phyloP scores from a whole-genome alignment of 2,113 vertebrate genomes.

The Hippocampus barbouri region DNA sequence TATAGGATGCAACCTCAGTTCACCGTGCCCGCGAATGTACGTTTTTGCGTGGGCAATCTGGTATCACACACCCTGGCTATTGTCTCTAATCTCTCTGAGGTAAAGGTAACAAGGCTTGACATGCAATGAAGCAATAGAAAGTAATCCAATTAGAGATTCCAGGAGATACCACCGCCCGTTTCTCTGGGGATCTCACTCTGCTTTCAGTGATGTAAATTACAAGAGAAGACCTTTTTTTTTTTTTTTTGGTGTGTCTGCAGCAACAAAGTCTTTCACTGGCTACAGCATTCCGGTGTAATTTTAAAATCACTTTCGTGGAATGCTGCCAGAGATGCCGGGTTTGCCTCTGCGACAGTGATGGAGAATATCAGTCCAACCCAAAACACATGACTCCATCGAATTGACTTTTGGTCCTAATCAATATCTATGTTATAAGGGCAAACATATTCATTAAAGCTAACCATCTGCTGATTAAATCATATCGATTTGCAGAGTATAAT shows the following conservation, averaged over 20 bases:
- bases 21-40: slow-evolving; percentile 30
- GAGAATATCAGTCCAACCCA: slow-evolving; percentile 40
- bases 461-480: slow-evolving; percentile 76
- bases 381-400: slow-evolving; percentile 60
- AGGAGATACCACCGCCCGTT: slow-evolving; percentile 63
- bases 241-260: slow-evolving; percentile 47
- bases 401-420: slow-evolving; percentile 68
- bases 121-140: slow-evolving; percentile 72
- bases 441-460: slow-evolving; percentile 74
- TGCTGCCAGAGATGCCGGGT: slow-evolving; percentile 27
- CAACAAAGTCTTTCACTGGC: slow-evolving; percentile 51
- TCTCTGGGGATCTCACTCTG: slow-evolving; percentile 64
- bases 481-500: slow-evolving; percentile 72
- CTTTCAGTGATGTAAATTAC: slow-evolving; percentile 69
- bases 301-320: slow-evolving; percentile 46
- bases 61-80: slow-evolving; percentile 53
- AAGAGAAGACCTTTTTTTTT: slow-evolving; percentile 63
- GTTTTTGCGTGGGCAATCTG: slow-evolving; percentile 28
- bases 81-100: slow-evolving; percentile 72
- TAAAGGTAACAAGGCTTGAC: slow-evolving; percentile 74
- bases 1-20: slow-evolving; percentile 49
- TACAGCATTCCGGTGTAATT: slow-evolving; percentile 30
- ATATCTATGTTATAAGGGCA: slow-evolving; percentile 68
- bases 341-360: slow-evolving; percentile 36
- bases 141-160: slow-evolving; percentile 79